Evolutionary conservation across 2,113 vertebrate species (phyloP), one percentile per base, ranked within the genome.

Genomic region (Leucosticte australis): DNA sequence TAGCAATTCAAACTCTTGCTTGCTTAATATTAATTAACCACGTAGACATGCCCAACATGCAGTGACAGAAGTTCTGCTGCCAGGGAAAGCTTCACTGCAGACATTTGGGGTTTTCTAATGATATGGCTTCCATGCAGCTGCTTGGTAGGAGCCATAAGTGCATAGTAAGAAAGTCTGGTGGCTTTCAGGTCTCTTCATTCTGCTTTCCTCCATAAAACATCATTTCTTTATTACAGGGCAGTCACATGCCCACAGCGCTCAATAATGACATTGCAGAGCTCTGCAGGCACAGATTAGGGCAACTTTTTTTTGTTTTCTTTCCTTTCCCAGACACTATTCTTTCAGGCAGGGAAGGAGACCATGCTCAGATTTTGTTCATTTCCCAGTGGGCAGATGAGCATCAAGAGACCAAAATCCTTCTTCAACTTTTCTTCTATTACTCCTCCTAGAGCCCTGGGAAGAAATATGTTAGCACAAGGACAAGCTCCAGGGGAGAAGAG

Each of bases 1-100:
- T 89, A 96, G 95, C 80, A 95, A 91, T 92, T 78, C 83, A 75
- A 91, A 95, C 57, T 21, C 55, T 75, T 60, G 49, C 81, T 95
- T 92, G 87, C 94, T 91, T 94, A 95, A 95, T 73, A 60, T 82
- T 97, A 94, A 91, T 92, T 94, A 95, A 89, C 23, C 70, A 87
- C 8, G 4, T 33, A 84, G 74, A 85, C 87, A 68, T 49, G 80
- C 81, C 83, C 86, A 90, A 92, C 76, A 35, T 39, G 79, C 90
- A 96, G 64, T 24, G 20, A 92, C 87, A 80, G 35, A 93, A 95
- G 85, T 44, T 89, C 88, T 94, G 90, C 90, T 0, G 37, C 62
- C 90, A 95, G 73, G 63, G 60, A 91, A 90, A 96, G 11, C 60
- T 62, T 42, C 2, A 1, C 76, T 91, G 68, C 79, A 90, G 42